Evolutionary conservation across 1,140 invertebrate species (phyloP).

Genomic region (honey bee (Apis mellifera)): Amel_HAv3.1 CM009936.2:11565001-11565500

Average conservation of each 20-base stretch:
- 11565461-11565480: too few species aligned
- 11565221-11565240: not conserved
- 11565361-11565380: too few species aligned
- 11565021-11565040: conserved; percentile 56
- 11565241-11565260: not conserved
- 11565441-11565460: too few species aligned
- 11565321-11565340: too few species aligned
- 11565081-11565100: conserved; percentile 49
- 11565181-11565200: not conserved
- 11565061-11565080: conserved; percentile 56
- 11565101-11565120: conserved; percentile 28
- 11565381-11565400: too few species aligned
- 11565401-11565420: too few species aligned
- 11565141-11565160: conserved; percentile 31
- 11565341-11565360: too few species aligned
- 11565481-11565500: too few species aligned
- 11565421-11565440: too few species aligned
- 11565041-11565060: conserved; percentile 65
- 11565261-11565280: not conserved
- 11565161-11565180: not conserved
- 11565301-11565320: not conserved
- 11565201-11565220: not conserved
- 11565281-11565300: not conserved
- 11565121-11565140: conserved; percentile 31
- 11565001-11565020: conserved; percentile 10